A percentile compares a stretch with the other conserved stretches of the same genome.
Conservation (phyloP, 2,113 vertebrate genomes). For the Callopanchax toddi region DNA sequence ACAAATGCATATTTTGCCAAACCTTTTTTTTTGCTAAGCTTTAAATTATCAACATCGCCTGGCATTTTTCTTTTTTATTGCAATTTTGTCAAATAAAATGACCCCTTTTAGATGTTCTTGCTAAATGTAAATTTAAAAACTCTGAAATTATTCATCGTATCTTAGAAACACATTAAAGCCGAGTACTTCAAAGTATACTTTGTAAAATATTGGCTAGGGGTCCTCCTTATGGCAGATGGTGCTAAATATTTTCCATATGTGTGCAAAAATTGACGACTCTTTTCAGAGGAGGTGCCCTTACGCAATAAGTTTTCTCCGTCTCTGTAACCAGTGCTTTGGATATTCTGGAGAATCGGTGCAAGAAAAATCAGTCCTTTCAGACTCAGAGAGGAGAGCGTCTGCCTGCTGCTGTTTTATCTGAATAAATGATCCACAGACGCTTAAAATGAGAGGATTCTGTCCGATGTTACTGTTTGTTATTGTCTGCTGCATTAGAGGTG, state of each 20-base stretch:
- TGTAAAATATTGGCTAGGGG: constrained; percentile 33
- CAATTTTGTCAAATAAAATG: no score
- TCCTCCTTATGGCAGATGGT: constrained; percentile 69
- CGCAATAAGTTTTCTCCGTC: constrained; percentile 49
- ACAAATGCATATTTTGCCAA: neutral
- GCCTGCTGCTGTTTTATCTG: neutral
- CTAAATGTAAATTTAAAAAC: constrained; percentile 3
- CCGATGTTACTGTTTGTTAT: constrained; percentile 47
- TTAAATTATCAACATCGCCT: neutral
- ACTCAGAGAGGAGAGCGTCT: constrained; percentile 1
- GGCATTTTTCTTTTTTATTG: no score
- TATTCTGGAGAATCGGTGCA: constrained; percentile 21
- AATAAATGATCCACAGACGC: constrained; percentile 3
- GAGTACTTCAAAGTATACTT: constrained; percentile 19
- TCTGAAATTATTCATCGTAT: neutral
- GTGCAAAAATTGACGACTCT: constrained; percentile 54
- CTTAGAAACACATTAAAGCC: constrained; percentile 4
- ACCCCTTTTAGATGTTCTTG: constrained; percentile 3
- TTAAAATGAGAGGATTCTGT: constrained; percentile 59
- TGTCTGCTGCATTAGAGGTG: constrained; percentile 54
- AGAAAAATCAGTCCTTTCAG: constrained; percentile 28
- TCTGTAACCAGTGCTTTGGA: constrained; percentile 26
- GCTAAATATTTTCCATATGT: constrained; percentile 81
- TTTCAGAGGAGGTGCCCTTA: constrained; percentile 57
- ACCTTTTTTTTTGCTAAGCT: neutral